Conservation (phyloP, 2,888 invertebrate species). For the Tortrix viridana region DNA sequence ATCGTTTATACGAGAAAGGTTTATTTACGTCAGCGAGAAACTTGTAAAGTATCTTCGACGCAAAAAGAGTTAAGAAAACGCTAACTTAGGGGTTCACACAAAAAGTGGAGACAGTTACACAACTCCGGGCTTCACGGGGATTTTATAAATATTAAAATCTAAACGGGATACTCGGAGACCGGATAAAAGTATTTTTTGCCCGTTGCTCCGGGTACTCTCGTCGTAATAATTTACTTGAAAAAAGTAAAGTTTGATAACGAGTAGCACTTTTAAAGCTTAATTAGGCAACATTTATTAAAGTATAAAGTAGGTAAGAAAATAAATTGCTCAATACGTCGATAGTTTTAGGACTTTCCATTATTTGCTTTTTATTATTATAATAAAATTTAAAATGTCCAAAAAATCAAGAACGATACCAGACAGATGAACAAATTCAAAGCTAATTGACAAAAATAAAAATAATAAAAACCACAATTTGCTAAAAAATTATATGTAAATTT, state of each 20-base stretch:
- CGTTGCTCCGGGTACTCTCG: not conserved
- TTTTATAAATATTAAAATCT: constrained; percentile 76
- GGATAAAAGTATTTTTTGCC: constrained; percentile 59
- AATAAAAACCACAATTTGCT: not conserved
- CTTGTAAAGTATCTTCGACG: constrained; percentile 69
- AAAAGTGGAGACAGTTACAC: constrained; percentile 41
- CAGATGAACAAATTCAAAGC: too few relatives aligned
- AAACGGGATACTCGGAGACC: constrained; percentile 62
- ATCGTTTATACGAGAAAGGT: constrained; percentile 25
- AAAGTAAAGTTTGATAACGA: not conserved
- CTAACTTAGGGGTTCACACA: constrained; percentile 66
- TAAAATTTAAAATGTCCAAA: too few relatives aligned
- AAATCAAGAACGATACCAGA: too few relatives aligned
- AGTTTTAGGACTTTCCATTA: too few relatives aligned
- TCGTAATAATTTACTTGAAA: not conserved
- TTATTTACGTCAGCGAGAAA: constrained; percentile 70
- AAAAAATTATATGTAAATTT: not conserved
- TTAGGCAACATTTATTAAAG: too few relatives aligned
- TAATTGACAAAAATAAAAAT: too few relatives aligned
- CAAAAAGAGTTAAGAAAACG: constrained; percentile 78
- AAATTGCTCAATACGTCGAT: too few relatives aligned
- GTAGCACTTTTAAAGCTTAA: too few relatives aligned
- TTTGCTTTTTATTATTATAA: too few relatives aligned
- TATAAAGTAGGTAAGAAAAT: too few relatives aligned
- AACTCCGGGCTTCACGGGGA: constrained; percentile 69